Base-by-base conservation (phyloP, 1,140 invertebrate species). In the Aphaenogaster floridana region DNA sequence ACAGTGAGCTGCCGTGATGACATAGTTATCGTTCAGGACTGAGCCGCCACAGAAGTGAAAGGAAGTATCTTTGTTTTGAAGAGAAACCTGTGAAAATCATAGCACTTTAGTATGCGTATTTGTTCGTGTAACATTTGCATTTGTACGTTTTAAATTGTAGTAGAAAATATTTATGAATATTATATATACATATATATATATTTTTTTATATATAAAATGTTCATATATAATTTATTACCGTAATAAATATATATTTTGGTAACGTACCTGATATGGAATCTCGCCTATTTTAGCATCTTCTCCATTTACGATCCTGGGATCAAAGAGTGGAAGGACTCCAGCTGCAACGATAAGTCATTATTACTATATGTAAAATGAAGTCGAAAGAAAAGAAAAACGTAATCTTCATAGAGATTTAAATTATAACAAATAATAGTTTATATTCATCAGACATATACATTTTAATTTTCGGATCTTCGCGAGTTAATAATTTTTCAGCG, bases 1-100 rank as follows among this genome's bases (percentile, higher is more conserved):
- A 86, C 96, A 96, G 87, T 96, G 96, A 64, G 95, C 95, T 21
- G 96, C 96, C 0, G 96, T 96, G 50, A 96, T 86, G 17, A 96
- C 93, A 85, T 96, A 96, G 68, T 92, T 80, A 68, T 92, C 72
- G 64, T 93, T 96, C 85, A 96, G 94, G 13, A 96, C 90, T 34
- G 95, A 94, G 3, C 94, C 96, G 13, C 96, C 96, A 88, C 96
- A 97, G 83, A 93, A 93, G 36, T 92, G 91, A 52, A 86, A 87
- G 48, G 17, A 13, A 42, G 1, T 8, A 3, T 3, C 0, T 50
- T 1, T 42, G 1, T 50, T 1, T 86, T 90, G 89, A 34, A 90
- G 69, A 48, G 89, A 90, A 28, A 90, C 54, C 89, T 90, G 9
- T 63, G 11, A 61, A 74, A 59, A 74, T 59, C 34, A 71, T 61